Conservation (phyloP, 2,797 vertebrate species). For the Geotrypetes seraphini region DNA sequence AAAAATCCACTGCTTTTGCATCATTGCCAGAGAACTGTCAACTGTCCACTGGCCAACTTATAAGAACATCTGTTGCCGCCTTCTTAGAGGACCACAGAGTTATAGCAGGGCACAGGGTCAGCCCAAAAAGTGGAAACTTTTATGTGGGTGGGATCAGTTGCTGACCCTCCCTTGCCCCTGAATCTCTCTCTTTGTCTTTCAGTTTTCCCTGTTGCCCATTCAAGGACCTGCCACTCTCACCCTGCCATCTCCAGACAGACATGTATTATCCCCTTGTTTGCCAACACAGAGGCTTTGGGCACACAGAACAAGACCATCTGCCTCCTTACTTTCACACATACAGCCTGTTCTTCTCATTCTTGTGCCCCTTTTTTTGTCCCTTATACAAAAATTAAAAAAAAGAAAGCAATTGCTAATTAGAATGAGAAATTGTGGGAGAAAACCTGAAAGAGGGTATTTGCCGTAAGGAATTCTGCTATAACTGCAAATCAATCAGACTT, state of each 20-base stretch:
- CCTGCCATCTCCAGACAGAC: conserved; percentile 26
- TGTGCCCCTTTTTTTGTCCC: background rate
- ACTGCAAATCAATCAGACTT: conserved; percentile 10
- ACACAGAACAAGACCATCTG: conserved; percentile 34
- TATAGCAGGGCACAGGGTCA: too few relatives aligned
- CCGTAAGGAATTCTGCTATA: conserved; percentile 1
- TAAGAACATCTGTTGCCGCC: too few relatives aligned
- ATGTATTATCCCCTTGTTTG: conserved; percentile 34
- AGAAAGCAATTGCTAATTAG: conserved; percentile 39
- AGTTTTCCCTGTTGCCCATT: background rate
- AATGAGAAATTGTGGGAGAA: conserved; percentile 21
- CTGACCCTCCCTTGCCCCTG: background rate
- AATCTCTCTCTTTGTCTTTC: background rate
- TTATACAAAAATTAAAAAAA: conserved; percentile 17
- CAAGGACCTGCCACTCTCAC: conserved; percentile 1
- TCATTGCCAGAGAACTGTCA: too few relatives aligned
- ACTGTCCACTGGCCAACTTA: too few relatives aligned
- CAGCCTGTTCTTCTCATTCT: conserved; percentile 22
- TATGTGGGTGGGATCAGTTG: too few relatives aligned
- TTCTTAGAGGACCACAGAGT: too few relatives aligned
- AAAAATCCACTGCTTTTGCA: too few relatives aligned
- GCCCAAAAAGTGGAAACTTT: too few relatives aligned
- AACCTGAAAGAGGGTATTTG: conserved; percentile 16
- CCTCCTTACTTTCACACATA: conserved; percentile 32
- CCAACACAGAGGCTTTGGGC: conserved; percentile 29